A percentile compares a stretch with the other conserved stretches of the same genome.
Evolutionary conservation across 64 coral and sea anemone species (phyloP).

Genomic region (Pachyseris speciosa): DNA sequence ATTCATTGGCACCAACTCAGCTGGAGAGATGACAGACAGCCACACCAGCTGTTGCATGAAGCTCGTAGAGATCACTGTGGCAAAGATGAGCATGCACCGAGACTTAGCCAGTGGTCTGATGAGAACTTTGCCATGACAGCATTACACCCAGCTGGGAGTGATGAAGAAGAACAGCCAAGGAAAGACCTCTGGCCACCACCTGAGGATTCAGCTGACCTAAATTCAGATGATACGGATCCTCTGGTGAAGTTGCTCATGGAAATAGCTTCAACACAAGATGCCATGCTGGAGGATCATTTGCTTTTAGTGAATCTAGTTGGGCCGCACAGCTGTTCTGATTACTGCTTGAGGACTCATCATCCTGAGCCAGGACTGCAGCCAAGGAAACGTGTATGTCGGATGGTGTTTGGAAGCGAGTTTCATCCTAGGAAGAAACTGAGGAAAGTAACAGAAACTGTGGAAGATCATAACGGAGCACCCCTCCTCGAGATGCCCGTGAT

Average conservation of each 20-base stretch:
- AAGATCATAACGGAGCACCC: conserved; percentile 35
- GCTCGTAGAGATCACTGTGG: conserved; percentile 27
- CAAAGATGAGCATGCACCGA: conserved; percentile 27
- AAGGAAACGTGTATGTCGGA: conserved; percentile 24
- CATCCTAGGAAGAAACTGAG: conserved; percentile 5
- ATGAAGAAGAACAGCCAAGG: conserved; percentile 42
- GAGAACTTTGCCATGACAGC: conserved; percentile 57
- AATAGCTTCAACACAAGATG: conserved; percentile 46
- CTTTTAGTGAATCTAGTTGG: conserved; percentile 32
- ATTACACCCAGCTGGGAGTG: conserved; percentile 56
- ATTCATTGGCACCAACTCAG: conserved; percentile 56
- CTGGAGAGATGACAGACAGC: conserved; percentile 61
- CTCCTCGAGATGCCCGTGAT: conserved; percentile 23
- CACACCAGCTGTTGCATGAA: conserved; percentile 51
- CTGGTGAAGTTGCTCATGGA: conserved; percentile 61
- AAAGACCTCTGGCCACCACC: conserved; percentile 58
- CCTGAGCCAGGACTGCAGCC: conserved; percentile 45
- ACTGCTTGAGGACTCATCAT: conserved; percentile 42
- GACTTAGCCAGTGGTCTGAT: conserved; percentile 50
- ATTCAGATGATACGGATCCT: conserved; percentile 44
- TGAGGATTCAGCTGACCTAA: conserved; percentile 51
- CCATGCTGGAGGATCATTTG: conserved; percentile 44
- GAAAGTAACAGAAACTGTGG: conserved; percentile 10
- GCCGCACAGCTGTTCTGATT: conserved; percentile 40
- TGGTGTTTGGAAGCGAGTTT: conserved; percentile 51